Evolutionary conservation across 2,888 invertebrate species (phyloP).

Genomic region (Clunio marinus): DNA sequence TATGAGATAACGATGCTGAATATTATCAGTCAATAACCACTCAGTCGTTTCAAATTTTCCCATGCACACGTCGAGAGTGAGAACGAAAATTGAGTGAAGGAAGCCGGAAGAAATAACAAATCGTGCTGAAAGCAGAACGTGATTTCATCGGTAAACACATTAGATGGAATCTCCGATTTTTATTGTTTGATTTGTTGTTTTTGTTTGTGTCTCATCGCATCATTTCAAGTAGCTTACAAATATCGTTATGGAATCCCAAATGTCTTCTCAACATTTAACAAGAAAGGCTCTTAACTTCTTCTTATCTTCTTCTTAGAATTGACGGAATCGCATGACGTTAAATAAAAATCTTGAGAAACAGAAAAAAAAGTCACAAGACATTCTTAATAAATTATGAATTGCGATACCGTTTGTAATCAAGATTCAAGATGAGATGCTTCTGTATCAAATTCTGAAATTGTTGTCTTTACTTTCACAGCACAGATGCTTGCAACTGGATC

Average conservation of each 20-base stretch:
- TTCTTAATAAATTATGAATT: background rate
- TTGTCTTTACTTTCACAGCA: background rate
- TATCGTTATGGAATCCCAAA: background rate
- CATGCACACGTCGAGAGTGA: constrained; percentile 19
- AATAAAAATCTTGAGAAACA: too few relatives aligned
- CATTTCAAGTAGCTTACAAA: background rate
- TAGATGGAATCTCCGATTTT: constrained; percentile 25
- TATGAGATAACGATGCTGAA: constrained; percentile 36
- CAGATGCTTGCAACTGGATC: constrained; percentile 22
- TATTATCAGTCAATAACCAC: constrained; percentile 39
- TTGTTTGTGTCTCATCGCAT: background rate
- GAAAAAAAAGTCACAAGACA: background rate
- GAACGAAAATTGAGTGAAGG: too few relatives aligned
- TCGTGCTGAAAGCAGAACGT: constrained; percentile 39
- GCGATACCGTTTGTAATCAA: background rate
- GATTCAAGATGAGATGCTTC: too few relatives aligned
- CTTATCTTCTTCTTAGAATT: too few relatives aligned
- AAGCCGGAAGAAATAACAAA: constrained; percentile 34
- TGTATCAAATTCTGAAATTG: background rate
- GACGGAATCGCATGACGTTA: background rate
- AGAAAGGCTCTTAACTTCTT: too few relatives aligned
- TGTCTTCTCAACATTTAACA: background rate
- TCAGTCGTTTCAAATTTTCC: constrained; percentile 30
- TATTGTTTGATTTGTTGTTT: constrained; percentile 12
- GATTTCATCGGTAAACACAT: constrained; percentile 36